These are phyloP conservation scores for Drosophila watanabei DNA, from an alignment of 1,140 invertebrate genomes.

Conservation along the genomic window DNA sequence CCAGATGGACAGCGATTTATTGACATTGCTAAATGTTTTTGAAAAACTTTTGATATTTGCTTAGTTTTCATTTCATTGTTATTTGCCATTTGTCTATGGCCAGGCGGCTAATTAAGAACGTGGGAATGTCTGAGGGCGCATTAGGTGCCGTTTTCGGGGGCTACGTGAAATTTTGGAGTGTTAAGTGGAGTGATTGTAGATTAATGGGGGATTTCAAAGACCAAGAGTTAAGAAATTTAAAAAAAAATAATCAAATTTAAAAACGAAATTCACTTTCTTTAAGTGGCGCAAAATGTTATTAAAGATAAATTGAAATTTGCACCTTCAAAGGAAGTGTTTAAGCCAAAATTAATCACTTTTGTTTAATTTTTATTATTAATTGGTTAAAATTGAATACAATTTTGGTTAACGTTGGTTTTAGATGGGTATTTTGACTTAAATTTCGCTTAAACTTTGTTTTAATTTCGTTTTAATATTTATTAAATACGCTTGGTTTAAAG, in stretches of 20 bases:
- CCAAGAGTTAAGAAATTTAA: not conserved
- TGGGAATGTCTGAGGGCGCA: slow-evolving; percentile 54
- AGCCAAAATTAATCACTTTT: not conserved
- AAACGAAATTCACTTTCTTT: no score
- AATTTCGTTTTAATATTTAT: no score
- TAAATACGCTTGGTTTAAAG: no score
- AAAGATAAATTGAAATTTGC: no score
- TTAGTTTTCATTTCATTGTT: slow-evolving; percentile 54
- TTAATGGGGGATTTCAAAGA: slow-evolving; percentile 4
- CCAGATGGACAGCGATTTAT: slow-evolving; percentile 40
- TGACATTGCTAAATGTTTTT: slow-evolving; percentile 83
- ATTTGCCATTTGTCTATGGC: slow-evolving; percentile 34
- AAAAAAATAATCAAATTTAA: no score
- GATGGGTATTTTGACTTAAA: no score
- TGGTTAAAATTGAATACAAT: no score
- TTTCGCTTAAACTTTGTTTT: no score
- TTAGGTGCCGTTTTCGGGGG: slow-evolving; percentile 1
- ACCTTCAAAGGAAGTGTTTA: not conserved
- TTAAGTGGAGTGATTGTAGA: slow-evolving; percentile 16
- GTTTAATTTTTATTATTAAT: not conserved
- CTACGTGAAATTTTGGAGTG: slow-evolving; percentile 41
- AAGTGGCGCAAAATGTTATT: not conserved
- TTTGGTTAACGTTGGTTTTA: no score
- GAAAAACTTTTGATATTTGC: slow-evolving; percentile 64
- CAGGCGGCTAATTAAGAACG: slow-evolving; percentile 71